Conservation (phyloP, 1,140 invertebrate species). For the Aphelenchoides avenae region DNA sequence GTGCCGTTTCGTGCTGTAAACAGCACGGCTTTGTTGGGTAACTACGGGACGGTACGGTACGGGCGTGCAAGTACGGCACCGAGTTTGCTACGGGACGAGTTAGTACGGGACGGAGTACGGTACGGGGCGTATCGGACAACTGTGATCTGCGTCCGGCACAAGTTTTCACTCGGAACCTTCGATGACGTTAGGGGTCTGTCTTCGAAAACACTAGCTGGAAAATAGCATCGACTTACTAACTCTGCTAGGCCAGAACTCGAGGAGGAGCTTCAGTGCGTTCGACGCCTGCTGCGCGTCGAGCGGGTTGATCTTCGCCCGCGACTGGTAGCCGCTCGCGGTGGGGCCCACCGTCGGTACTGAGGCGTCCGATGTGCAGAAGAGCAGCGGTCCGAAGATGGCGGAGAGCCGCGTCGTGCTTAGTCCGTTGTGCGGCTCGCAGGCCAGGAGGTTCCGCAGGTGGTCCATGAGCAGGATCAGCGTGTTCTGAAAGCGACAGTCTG, state of each 20-base stretch:
- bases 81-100: no score
- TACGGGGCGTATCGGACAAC: no score
- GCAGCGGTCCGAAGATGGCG: constrained; percentile 45
- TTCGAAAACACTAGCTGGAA: background rate
- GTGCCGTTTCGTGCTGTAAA: no score
- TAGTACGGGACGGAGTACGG: no score
- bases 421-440: constrained; percentile 48
- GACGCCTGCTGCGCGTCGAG: constrained; percentile 49
- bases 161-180: no score
- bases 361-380: constrained; percentile 39
- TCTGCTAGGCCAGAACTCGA: constrained; percentile 56
- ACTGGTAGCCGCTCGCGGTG: constrained; percentile 16
- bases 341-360: no score
- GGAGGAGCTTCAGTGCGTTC: constrained; percentile 39
- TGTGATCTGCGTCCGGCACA: no score
- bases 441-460: constrained; percentile 42
- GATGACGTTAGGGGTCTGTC: no score
- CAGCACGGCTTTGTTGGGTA: no score
- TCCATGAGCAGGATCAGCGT: constrained; percentile 50
- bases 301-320: constrained; percentile 26
- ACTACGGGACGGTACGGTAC: no score
- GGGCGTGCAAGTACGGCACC: no score
- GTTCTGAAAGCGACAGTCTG: constrained; percentile 37
- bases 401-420: constrained; percentile 29
- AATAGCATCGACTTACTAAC: constrained; percentile 58